Base-by-base conservation (phyloP, 2,888 invertebrate genomes). In the Scaptomyza tumidula region DNA sequence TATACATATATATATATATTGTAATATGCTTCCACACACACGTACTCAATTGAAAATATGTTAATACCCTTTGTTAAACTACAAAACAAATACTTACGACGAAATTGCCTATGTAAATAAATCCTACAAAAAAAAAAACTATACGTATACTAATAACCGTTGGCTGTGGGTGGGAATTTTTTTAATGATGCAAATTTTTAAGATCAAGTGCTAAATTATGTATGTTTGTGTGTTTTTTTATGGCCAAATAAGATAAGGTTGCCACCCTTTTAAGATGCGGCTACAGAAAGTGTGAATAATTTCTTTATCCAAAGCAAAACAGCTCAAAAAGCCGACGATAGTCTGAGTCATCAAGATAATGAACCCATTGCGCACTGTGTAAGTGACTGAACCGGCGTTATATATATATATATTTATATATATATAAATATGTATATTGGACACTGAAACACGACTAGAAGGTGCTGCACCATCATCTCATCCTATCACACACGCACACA, bases 101-200 rank as follows among this genome's bases (percentile, higher is more conserved):
- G 70, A 86, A 76, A 71, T 78, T 73, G 69, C 78, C 78, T 66
- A 66, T 83, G 82, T 83, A 83, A 83, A 83, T 83, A 83, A 86
- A 80, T 57, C 59, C 60, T 10, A 10, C 0, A 9, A 65, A 72
- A 24, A 41, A 41, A 41, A 41, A 16, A 39, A 2, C 0, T 9
- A 5, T 16, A 41, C 2, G 2, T 37, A 49, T 19, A 35, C 3
- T 10, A n/a, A n/a, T 44, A 71, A 50, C 24, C 70, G 73, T 70
- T 65, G 71, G 74, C 78, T 68, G 74, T 70, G 80, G 86, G 66
- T 86, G 71, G 84, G 67, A 10, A 16, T 10, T 41, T 58, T 71
- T 75, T 71, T 68, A 78, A 69, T 66, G 39, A 69, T 59, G 48
- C 19, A 14, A 33, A 43, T 49, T 49, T 14, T 13, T 31, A 6